Percentiles rank a stretch among this genome's conserved stretches.
These are phyloP conservation scores for Barbus barbus DNA, from an alignment of 2,113 vertebrate genomes.

Conservation along the genomic window DNA sequence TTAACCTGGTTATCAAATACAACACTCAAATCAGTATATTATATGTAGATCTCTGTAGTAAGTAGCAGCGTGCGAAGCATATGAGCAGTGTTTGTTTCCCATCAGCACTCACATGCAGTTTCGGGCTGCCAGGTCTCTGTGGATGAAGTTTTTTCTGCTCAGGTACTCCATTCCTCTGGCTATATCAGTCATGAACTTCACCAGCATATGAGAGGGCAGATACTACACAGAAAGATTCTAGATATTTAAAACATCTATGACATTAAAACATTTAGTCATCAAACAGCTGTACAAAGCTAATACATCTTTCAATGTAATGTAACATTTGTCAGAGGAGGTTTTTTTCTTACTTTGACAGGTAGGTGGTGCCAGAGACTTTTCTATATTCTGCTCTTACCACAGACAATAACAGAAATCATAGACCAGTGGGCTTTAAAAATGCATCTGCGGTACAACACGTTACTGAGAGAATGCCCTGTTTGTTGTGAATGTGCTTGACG, in stretches of 20 bases:
- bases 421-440: background rate
- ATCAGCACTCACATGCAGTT: conserved; percentile 85
- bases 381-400: background rate
- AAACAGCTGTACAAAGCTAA: too few species aligned
- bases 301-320: background rate
- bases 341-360: conserved; percentile 25
- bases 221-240: conserved; percentile 70
- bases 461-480: too few species aligned
- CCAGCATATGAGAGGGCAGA: conserved; percentile 87
- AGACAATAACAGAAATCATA: background rate
- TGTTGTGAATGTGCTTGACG: too few species aligned
- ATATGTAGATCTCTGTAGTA: background rate
- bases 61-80: too few species aligned
- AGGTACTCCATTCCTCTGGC: conserved; percentile 92
- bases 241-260: background rate
- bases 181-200: conserved; percentile 93
- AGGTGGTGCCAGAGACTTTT: conserved; percentile 53
- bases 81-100: background rate
- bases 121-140: conserved; percentile 87
- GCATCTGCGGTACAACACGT: background rate
- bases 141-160: conserved; percentile 88
- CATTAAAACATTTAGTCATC: too few species aligned
- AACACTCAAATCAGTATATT: background rate
- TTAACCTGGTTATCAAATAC: conserved; percentile 75
- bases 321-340: too few species aligned